phyloP scores from a whole-genome alignment of 2,113 vertebrate genomes.

The Mionectes macconnelli region DNA sequence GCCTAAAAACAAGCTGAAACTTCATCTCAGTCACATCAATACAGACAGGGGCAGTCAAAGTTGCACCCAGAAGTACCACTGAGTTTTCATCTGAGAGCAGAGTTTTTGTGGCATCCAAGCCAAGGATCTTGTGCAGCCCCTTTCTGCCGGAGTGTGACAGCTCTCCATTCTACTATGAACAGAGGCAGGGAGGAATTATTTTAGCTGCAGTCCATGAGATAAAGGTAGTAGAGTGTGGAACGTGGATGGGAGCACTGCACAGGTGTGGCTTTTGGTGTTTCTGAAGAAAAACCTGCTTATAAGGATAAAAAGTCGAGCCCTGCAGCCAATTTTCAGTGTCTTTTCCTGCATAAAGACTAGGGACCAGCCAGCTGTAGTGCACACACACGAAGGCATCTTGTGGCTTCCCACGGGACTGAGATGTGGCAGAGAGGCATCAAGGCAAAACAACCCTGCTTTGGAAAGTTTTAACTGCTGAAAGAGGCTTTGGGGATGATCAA shows the following conservation, averaged over 20 bases:
- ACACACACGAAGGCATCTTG: background rate
- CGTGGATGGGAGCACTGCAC: background rate
- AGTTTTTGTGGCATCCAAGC: background rate
- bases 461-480: background rate
- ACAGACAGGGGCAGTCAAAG: background rate
- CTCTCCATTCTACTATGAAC: background rate
- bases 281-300: background rate
- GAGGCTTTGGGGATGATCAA: background rate
- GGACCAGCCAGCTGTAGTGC: conserved; percentile 1
- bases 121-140: background rate
- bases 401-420: background rate
- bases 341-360: background rate
- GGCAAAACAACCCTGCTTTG: background rate
- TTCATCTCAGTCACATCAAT: background rate
- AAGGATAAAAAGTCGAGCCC: background rate
- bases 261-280: conserved; percentile 6
- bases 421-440: background rate
- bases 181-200: background rate
- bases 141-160: background rate
- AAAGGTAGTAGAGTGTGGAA: background rate
- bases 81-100: background rate
- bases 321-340: background rate
- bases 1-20: background rate
- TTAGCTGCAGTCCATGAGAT: background rate
- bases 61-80: background rate